These are phyloP conservation scores for Psittacara wagleri DNA, from an alignment of 2,113 vertebrate genomes.

Conservation along the genomic window DNA sequence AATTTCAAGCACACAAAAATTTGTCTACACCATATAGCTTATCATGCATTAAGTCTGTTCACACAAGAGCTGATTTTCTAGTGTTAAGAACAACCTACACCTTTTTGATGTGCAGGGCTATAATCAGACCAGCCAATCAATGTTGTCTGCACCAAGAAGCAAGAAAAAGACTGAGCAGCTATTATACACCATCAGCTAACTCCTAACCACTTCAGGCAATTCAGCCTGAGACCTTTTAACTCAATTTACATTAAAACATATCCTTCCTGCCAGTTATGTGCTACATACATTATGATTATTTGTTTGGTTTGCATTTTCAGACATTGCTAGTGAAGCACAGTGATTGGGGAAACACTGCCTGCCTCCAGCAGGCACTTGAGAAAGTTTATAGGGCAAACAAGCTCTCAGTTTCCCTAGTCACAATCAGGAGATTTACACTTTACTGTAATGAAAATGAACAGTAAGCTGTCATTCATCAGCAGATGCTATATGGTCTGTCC, in stretches of 20 bases:
- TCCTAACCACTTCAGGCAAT: neutral
- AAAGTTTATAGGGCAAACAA: slow-evolving; percentile 34
- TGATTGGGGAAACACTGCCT: neutral
- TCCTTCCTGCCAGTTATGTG: neutral
- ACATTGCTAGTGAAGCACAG: neutral
- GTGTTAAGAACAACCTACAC: slow-evolving; percentile 17
- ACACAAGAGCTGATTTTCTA: neutral
- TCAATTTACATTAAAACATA: slow-evolving; percentile 4
- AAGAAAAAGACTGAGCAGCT: slow-evolving; percentile 16
- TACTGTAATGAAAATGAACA: neutral
- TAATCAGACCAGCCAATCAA: slow-evolving; percentile 36
- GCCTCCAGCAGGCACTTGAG: neutral
- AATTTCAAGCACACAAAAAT: slow-evolving; percentile 22
- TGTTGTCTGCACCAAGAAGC: neutral
- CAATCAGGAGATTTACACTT: slow-evolving; percentile 8
- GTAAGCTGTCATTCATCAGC: neutral
- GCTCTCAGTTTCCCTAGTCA: neutral
- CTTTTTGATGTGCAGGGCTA: neutral
- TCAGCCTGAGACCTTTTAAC: slow-evolving; percentile 2
- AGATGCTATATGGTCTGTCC: neutral
- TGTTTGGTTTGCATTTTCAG: slow-evolving; percentile 14
- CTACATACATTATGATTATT: neutral
- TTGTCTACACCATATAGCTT: slow-evolving; percentile 10
- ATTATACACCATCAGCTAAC: neutral
- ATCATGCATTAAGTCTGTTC: neutral